Evolutionary conservation across 2,113 vertebrate genomes (phyloP).

Genomic region (Sorex araneus): DNA sequence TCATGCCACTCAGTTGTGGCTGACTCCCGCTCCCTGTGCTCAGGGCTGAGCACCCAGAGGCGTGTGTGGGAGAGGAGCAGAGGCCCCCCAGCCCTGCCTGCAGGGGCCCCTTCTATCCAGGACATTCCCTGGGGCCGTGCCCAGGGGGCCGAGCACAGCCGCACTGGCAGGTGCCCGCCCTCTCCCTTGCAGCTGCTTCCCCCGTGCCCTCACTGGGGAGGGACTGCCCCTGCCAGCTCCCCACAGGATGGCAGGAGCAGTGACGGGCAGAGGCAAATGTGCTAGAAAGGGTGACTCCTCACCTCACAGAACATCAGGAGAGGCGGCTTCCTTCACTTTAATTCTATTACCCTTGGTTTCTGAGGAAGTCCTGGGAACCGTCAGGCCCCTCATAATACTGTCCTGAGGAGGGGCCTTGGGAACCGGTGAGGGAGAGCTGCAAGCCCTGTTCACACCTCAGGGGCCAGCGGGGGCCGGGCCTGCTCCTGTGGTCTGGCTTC

Average conservation of each 20-base stretch:
- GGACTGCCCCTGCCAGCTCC: neutral
- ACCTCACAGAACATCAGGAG: constrained; percentile 83
- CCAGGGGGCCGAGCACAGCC: neutral
- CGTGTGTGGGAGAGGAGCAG: neutral
- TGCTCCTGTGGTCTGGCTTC: neutral
- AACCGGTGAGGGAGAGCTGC: neutral
- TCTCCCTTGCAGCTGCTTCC: neutral
- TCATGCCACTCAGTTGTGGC: too few species aligned
- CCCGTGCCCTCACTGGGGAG: neutral
- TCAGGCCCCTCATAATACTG: constrained; percentile 66
- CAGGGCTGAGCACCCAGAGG: neutral
- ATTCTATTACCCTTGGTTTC: too few species aligned
- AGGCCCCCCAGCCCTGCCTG: neutral
- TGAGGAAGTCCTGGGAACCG: constrained; percentile 69
- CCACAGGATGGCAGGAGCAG: constrained; percentile 82
- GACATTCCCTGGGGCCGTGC: neutral
- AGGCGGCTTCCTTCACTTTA: constrained; percentile 73
- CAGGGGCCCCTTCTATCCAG: neutral
- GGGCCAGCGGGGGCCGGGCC: fast-evolving
- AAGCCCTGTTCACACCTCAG: neutral
- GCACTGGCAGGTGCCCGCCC: neutral
- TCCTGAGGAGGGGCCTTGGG: neutral
- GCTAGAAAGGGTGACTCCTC: constrained; percentile 82
- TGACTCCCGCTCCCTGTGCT: neutral
- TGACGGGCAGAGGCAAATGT: constrained; percentile 84